Conservation (phyloP, 2,888 invertebrate genomes). For the Lumbricus terrestris region DNA sequence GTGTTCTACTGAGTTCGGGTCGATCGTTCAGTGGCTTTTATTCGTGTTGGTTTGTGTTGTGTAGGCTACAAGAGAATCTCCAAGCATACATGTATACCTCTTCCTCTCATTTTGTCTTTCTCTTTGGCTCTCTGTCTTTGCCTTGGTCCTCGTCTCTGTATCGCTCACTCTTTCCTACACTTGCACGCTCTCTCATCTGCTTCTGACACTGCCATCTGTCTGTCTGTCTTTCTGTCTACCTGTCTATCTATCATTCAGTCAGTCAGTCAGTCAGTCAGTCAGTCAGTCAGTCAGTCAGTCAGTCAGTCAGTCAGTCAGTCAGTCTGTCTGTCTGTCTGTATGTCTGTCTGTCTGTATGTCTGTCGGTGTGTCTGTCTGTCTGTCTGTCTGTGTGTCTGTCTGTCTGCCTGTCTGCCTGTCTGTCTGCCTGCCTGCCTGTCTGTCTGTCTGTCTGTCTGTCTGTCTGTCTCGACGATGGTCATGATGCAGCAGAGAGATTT, state of each 20-base stretch:
- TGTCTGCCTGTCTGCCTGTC: neutral
- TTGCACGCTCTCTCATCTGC: no score
- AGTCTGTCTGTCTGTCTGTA: neutral
- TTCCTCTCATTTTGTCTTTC: neutral
- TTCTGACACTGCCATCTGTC: neutral
- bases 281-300: no score
- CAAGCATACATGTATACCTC: neutral
- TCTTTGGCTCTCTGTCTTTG: neutral
- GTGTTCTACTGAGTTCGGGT: neutral
- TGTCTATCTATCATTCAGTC: neutral
- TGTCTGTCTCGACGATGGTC: neutral
- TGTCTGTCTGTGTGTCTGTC: neutral
- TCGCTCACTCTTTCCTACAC: neutral
- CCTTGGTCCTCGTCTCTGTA: neutral
- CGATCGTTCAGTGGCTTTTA: neutral
- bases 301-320: no score
- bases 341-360: neutral
- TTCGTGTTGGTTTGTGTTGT: neutral
- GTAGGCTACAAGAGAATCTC: neutral
- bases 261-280: no score
- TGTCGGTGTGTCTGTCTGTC: no score
- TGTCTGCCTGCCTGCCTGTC: neutral
- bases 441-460: neutral
- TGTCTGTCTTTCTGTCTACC: neutral
- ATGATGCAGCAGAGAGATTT: neutral